Conservation (phyloP, 2,113 vertebrate genomes). For the Pedionomus torquatus region DNA sequence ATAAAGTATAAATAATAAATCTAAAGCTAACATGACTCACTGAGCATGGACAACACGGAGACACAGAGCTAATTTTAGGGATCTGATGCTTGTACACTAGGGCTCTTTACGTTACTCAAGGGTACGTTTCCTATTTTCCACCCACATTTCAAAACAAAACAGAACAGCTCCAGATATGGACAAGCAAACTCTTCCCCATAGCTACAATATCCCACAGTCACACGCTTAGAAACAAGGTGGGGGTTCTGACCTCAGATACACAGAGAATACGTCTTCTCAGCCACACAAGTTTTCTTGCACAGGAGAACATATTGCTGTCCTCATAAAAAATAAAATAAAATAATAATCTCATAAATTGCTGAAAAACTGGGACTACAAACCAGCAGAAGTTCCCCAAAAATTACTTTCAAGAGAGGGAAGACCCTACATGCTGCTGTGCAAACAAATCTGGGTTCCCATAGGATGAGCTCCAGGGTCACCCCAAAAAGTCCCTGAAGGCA, state of each 20-base stretch:
- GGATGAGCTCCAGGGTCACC: background rate
- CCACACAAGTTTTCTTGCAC: background rate
- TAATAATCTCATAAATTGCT: background rate
- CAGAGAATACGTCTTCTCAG: background rate
- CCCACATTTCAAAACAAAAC: background rate
- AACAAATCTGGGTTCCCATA: background rate
- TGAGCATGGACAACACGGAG: rapidly evolving
- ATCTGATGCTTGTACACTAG: background rate
- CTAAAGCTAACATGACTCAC: background rate
- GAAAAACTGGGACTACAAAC: background rate
- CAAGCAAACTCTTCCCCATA: background rate
- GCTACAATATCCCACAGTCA: background rate
- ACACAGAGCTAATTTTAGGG: background rate
- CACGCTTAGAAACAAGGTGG: background rate
- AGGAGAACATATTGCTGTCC: background rate
- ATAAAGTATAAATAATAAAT: background rate
- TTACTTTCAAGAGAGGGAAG: background rate
- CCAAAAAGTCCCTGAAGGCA: rapidly evolving
- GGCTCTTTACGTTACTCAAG: background rate
- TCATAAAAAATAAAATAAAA: background rate
- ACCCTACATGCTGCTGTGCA: too few species aligned
- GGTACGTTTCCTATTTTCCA: background rate
- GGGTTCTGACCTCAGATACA: background rate
- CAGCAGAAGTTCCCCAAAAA: background rate
- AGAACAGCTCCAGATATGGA: background rate